Evolutionary conservation across 2,888 invertebrate species (phyloP).

Genomic region (Cryptus armator): DNA sequence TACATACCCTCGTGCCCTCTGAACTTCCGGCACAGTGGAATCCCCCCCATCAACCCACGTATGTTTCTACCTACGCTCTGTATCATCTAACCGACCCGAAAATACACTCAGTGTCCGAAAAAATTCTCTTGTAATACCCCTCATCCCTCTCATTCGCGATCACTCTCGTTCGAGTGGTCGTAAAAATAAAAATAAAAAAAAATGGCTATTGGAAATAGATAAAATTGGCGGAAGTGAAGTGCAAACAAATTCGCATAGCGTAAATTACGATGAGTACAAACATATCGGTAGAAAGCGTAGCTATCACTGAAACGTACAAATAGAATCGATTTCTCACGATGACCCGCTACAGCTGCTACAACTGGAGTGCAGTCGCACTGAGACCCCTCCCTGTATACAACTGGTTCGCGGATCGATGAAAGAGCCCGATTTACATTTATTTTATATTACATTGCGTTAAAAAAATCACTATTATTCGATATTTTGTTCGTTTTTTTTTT

Average conservation of each 20-base stretch:
- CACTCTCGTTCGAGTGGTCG: not conserved
- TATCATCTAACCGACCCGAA: slow-evolving; percentile 32
- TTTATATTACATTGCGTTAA: not conserved
- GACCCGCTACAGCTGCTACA: slow-evolving; percentile 57
- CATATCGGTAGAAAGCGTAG: slow-evolving; percentile 35
- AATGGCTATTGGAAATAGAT: slow-evolving; percentile 6
- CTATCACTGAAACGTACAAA: slow-evolving; percentile 60
- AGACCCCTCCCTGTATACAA: slow-evolving; percentile 6
- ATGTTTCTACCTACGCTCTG: not conserved
- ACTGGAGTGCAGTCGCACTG: slow-evolving; percentile 61
- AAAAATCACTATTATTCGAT: not conserved
- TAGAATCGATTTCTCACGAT: slow-evolving; percentile 67
- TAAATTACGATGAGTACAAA: slow-evolving; percentile 15
- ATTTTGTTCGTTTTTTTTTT: slow-evolving; percentile 11
- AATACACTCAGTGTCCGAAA: slow-evolving; percentile 48
- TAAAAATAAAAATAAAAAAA: slow-evolving; percentile 18
- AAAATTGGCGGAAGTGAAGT: slow-evolving; percentile 25
- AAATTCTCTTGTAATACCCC: slow-evolving; percentile 12
- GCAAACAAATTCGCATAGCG: slow-evolving; percentile 30
- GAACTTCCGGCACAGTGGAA: slow-evolving; percentile 60
- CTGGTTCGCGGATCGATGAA: slow-evolving; percentile 25
- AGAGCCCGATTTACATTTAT: slow-evolving; percentile 5
- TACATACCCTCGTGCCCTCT: slow-evolving; percentile 47
- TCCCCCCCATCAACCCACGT: slow-evolving; percentile 52
- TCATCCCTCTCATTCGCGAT: not conserved